Conservation (phyloP, 2,888 invertebrate genomes). For the Agonopterix subpropinquella region DNA sequence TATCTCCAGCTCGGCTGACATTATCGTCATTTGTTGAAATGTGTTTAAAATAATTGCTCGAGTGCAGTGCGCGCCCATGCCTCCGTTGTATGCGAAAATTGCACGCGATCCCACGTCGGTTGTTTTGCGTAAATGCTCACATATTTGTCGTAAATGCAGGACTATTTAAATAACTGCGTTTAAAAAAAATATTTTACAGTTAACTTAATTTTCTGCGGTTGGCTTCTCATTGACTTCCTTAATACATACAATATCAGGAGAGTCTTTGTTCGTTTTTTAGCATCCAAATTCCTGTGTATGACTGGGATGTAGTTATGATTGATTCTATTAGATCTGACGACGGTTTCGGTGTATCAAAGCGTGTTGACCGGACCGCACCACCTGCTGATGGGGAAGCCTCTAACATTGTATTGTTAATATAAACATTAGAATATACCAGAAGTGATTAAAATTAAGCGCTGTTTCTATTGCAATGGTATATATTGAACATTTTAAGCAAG, state of each 20-base stretch:
- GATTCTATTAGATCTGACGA: slow-evolving; percentile 62
- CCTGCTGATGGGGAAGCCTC: slow-evolving; percentile 53
- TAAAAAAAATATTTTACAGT: slow-evolving; percentile 22
- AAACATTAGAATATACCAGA: slow-evolving; percentile 32
- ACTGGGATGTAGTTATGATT: slow-evolving; percentile 59
- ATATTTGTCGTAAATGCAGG: slow-evolving; percentile 64
- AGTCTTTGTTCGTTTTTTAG: slow-evolving; percentile 19
- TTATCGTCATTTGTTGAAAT: slow-evolving; percentile 74
- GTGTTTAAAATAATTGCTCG: slow-evolving; percentile 74
- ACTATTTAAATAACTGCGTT: slow-evolving; percentile 42
- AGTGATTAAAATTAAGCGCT: slow-evolving; percentile 9
- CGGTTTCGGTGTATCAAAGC: slow-evolving; percentile 66
- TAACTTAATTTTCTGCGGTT: slow-evolving; percentile 27
- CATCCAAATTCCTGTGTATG: slow-evolving; percentile 23
- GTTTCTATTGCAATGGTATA: neutral
- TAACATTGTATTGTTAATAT: slow-evolving; percentile 19
- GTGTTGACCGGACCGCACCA: slow-evolving; percentile 60
- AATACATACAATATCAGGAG: neutral
- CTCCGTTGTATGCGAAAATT: slow-evolving; percentile 60
- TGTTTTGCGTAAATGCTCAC: slow-evolving; percentile 69
- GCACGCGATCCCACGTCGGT: slow-evolving; percentile 62
- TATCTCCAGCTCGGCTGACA: slow-evolving; percentile 60
- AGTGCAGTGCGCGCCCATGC: slow-evolving; percentile 60
- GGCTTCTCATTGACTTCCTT: neutral
- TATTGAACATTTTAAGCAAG: no score